Conservation (phyloP, 2,888 invertebrate genomes). For the Cynaeus angustus region DNA sequence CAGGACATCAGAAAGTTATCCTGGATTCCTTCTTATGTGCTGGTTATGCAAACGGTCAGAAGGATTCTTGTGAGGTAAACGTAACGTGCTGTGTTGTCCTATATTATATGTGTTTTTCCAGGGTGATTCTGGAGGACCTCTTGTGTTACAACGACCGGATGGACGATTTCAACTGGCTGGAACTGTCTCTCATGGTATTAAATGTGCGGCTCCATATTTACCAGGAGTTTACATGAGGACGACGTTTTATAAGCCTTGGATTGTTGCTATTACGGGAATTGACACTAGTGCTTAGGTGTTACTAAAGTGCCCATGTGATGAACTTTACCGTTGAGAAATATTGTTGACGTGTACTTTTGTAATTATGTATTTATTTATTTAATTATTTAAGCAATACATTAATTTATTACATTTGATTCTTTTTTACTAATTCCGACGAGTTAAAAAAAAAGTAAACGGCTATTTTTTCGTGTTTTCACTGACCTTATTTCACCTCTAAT, state of each 20-base stretch:
- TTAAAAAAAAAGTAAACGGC: not conserved
- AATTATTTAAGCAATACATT: constrained; percentile 52
- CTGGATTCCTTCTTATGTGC: constrained; percentile 92
- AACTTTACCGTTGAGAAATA: constrained; percentile 58
- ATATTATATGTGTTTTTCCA: constrained; percentile 68
- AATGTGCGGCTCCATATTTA: constrained; percentile 92
- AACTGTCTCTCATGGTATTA: constrained; percentile 96
- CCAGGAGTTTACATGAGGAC: constrained; percentile 97
- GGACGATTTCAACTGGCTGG: constrained; percentile 92
- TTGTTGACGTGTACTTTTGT: constrained; percentile 57
- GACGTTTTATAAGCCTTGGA: constrained; percentile 93
- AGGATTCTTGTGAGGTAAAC: constrained; percentile 93
- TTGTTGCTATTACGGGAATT: constrained; percentile 89
- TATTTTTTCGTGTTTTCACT: too few relatives aligned
- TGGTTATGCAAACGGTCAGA: constrained; percentile 92
- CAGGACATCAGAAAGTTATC: constrained; percentile 91
- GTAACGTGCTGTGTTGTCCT: not conserved
- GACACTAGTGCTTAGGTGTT: constrained; percentile 30
- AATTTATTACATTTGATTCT: constrained; percentile 25
- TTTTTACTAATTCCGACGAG: not conserved
- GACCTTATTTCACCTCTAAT: too few relatives aligned
- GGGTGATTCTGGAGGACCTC: constrained; percentile 95
- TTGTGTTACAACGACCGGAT: constrained; percentile 87
- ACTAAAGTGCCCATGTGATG: constrained; percentile 58
- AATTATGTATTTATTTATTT: constrained; percentile 60